Percentiles rank a stretch among this genome's conserved stretches.
phyloP scores from a whole-genome alignment of 1,140 invertebrate species.

The Protaetia brevitarsis region DNA sequence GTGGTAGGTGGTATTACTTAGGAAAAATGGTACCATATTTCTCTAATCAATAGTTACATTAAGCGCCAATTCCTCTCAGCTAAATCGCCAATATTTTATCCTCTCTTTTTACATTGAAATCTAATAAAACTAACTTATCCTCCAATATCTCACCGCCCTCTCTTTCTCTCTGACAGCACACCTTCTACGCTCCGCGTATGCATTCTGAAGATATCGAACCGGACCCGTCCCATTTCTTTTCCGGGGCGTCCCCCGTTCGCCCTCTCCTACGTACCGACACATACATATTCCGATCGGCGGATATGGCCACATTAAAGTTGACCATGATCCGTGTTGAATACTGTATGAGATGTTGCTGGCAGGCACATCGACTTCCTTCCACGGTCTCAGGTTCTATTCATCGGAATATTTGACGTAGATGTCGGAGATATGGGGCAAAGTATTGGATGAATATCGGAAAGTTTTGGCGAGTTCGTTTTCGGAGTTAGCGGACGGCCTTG shows the following conservation, averaged over 20 bases:
- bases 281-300: conserved; percentile 22
- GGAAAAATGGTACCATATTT: too few species aligned
- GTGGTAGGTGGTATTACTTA: too few species aligned
- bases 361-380: neutral
- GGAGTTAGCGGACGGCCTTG: too few species aligned
- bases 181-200: neutral
- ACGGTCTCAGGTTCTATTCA: neutral
- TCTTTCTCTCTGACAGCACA: neutral
- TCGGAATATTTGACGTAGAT: too few species aligned
- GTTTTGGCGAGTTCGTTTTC: too few species aligned
- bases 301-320: conserved; percentile 22
- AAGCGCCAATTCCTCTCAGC: neutral
- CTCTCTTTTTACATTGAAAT: conserved; percentile 16
- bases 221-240: neutral
- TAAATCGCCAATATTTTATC: conserved; percentile 17
- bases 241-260: neutral
- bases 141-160: conserved; percentile 11
- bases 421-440: too few species aligned
- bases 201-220: conserved; percentile 19
- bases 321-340: conserved; percentile 23
- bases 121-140: conserved; percentile 23
- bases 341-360: conserved; percentile 16
- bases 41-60: too few species aligned
- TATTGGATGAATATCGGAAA: too few species aligned
- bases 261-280: neutral